Base-by-base conservation (phyloP, 37 sponge, comb jelly and placozoan genomes). In the Oopsacas minuta region DNA sequence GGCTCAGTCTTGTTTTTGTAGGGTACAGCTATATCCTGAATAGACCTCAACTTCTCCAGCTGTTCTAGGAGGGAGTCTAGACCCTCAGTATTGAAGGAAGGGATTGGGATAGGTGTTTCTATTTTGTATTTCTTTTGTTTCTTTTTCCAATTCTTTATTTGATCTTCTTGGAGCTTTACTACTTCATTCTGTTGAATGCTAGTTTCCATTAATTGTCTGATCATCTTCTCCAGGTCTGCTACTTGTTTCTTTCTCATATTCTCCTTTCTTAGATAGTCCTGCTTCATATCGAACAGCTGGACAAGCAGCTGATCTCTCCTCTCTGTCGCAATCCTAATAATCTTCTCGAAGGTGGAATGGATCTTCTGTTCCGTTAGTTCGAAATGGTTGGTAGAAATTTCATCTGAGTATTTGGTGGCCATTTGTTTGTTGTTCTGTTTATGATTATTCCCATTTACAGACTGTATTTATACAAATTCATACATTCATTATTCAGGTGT, bases 261-360 rank as follows among this genome's bases (percentile, higher is more conserved):
- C 28, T 61, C 75, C 75, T 61, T 61, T 25, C 28, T n/a, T 25
- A 61, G 30, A 61, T 61, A 61, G 75, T 61, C 75, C 75, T 20
- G 75, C 30, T 12, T 61, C 20, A 61, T 61, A 3, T n/a, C 75
- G 22, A 32, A 32, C 20, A 61, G 75, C 28, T 61, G 20, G 75
- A 61, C 1, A 20, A 61, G 75, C 75, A 61, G 28, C 75, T 61
- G 75, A 12, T 61, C 75, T 61, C 75, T 61, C 30, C 75, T 61
- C 75, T 10, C 75, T 20, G 28, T 61, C 75, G 30, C 75, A 32
- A 34, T n/a, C 22, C 30, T 12, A n/a, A 61, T 61, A 3, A 61
- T 25, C 1, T 5, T 61, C 5, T 61, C 75, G 22, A 61, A 61
- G 20, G 30, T 10, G 28, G 75, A 61, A n/a, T 12, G 20, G 20